A percentile compares a stretch with the other conserved stretches of the same genome.
phyloP scores from a whole-genome alignment of 2,888 invertebrate species.

The Periphyllus acericola region DNA sequence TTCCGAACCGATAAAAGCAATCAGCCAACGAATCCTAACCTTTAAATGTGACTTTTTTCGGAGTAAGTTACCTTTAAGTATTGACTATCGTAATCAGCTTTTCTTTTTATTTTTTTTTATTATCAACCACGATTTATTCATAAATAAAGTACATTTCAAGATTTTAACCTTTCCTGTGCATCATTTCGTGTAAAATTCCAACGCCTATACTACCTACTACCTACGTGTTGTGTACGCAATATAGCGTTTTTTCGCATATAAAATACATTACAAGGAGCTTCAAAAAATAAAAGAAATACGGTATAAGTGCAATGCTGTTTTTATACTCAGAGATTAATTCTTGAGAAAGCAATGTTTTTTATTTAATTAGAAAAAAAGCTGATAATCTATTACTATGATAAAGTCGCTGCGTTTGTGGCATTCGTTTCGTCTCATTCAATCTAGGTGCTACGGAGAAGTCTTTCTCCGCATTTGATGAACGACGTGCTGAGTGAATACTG shows the following conservation, averaged over 20 bases:
- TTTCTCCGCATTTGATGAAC: too few species aligned
- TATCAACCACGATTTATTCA: too few species aligned
- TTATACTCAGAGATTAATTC: not conserved
- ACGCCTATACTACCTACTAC: too few species aligned
- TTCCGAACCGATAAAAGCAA: too few species aligned
- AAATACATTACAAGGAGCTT: not conserved
- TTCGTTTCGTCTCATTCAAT: not conserved
- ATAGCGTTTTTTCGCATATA: not conserved
- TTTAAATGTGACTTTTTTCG: not conserved
- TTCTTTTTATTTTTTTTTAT: not conserved
- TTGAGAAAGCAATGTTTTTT: not conserved
- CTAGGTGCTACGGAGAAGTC: not conserved
- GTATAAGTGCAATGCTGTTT: not conserved
- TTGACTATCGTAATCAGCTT: not conserved
- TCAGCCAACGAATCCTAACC: not conserved
- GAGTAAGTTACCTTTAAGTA: not conserved
- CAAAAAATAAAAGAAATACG: not conserved
- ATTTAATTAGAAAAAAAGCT: not conserved
- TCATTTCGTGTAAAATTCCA: too few species aligned
- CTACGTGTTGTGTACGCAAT: too few species aligned
- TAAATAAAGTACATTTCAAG: too few species aligned
- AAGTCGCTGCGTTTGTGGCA: not conserved
- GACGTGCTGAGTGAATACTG: not conserved
- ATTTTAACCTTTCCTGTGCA: too few species aligned
- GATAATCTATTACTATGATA: not conserved